Evolutionary conservation across 2,888 invertebrate species (phyloP), one percentile per base, ranked within the genome.

Genomic region (Xestia sexstrigata): DNA sequence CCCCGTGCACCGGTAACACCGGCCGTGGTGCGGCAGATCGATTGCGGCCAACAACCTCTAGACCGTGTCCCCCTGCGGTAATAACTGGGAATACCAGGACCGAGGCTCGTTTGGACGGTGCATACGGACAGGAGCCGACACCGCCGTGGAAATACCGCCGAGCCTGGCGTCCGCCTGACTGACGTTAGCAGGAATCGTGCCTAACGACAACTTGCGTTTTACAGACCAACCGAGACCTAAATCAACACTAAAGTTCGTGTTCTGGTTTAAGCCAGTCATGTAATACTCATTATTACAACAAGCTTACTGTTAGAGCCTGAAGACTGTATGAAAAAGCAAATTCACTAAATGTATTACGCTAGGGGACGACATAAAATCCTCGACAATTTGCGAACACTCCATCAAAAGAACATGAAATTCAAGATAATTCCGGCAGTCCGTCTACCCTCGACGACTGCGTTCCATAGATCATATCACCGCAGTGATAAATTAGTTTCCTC

Each of bases 61-160:
- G 89, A 88, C 91, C 90, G 88, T 92, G 91, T 93, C 94, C 95
- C 95, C 94, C 92, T 94, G 93, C 94, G 88, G 93, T 94, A 94
- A 93, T 95, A 94, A 94, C 94, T 93, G 96, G 96, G 93, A 96
- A 96, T 95, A 95, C 96, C 96, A 95, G 94, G 92, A 95, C 91
- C 89, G 87, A 93, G 86, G 90, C 87, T 89, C 81, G 88, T 88
- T 92, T 89, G 89, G 88, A 89, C 90, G 84, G 88, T 92, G 92
- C 91, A 93, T 89, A 90, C 89, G 89, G 89, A 89, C 87, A 82
- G 72, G 74, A 78, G 76, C 86, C 83, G 88, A 87, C 88, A 84
- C 76, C 74, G 84, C 86, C 88, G 81, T 91, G 96, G 95, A 93
- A 96, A 95, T 95, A 95, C 95, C 96, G 89, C 85, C 74, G 89